These are phyloP conservation scores for Gymnarchus niloticus DNA, from an alignment of 2,113 vertebrate species.

Conservation along the genomic window DNA sequence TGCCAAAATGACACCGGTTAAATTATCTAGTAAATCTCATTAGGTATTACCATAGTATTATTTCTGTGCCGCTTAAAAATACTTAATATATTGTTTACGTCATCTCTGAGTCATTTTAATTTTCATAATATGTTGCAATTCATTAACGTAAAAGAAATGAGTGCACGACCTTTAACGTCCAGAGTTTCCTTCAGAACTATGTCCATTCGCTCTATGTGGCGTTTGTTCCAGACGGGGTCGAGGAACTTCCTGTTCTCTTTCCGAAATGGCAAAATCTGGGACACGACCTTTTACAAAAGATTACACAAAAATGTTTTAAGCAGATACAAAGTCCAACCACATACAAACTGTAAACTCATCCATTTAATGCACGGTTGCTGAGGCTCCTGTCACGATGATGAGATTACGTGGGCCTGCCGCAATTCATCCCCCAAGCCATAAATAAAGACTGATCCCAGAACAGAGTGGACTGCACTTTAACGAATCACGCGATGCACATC, in stretches of 20 bases:
- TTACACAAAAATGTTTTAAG: conserved; percentile 25
- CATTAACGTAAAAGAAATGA: background rate
- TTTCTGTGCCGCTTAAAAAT: no score
- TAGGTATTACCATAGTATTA: no score
- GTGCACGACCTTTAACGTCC: conserved; percentile 74
- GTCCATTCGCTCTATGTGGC: conserved; percentile 85
- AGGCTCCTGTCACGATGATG: background rate
- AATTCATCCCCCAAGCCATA: no score
- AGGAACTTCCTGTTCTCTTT: conserved; percentile 72
- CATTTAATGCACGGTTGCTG: background rate
- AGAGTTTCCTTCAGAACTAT: conserved; percentile 89
- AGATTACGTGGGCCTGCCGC: no score
- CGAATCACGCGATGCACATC: no score
- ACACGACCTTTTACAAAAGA: conserved; percentile 68
- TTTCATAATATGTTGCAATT: background rate
- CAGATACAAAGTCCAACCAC: background rate
- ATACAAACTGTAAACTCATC: background rate
- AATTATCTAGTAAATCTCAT: no score
- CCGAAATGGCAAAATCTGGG: conserved; percentile 88
- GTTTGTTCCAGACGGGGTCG: conserved; percentile 82
- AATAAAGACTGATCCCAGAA: no score
- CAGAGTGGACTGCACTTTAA: no score
- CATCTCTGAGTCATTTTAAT: background rate
- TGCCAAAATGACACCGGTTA: no score
- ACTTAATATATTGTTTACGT: background rate